A percentile compares a stretch with the other conserved stretches of the same genome.
Conservation (phyloP, 2,113 vertebrate genomes). For the Epinephelus lanceolatus region DNA sequence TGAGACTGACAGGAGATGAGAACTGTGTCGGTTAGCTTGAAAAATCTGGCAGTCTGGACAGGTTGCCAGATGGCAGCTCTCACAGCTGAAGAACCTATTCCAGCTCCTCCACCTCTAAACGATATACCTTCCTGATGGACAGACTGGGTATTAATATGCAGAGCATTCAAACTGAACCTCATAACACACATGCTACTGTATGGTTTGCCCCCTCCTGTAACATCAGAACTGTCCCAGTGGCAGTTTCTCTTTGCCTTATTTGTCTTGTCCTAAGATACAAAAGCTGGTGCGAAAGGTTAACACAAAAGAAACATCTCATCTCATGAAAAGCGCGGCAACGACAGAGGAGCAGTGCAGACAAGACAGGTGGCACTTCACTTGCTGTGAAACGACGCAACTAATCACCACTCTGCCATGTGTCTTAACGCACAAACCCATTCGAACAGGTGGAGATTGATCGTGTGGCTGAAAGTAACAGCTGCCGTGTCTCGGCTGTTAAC, state of each 20-base stretch:
- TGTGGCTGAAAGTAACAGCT: slow-evolving; percentile 70
- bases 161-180: slow-evolving; percentile 54
- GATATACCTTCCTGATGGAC: slow-evolving; percentile 44
- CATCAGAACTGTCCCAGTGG: slow-evolving; percentile 59
- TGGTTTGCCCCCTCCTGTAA: slow-evolving; percentile 45
- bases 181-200: slow-evolving; percentile 50
- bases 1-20: slow-evolving; percentile 30
- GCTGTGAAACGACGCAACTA: slow-evolving; percentile 74
- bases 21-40: slow-evolving; percentile 18
- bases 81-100: slow-evolving; percentile 39
- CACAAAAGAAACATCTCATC: slow-evolving; percentile 34
- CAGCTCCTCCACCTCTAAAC: slow-evolving; percentile 39
- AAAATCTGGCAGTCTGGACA: slow-evolving; percentile 5
- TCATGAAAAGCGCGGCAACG: slow-evolving; percentile 9
- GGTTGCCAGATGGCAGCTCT: slow-evolving; percentile 22
- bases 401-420: slow-evolving; percentile 70
- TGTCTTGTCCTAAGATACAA: slow-evolving; percentile 61
- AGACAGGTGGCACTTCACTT: slow-evolving; percentile 72
- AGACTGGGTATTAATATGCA: slow-evolving; percentile 62
- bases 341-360: slow-evolving; percentile 27
- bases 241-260: slow-evolving; percentile 80
- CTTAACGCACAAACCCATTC: slow-evolving; percentile 61
- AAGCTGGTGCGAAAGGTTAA: slow-evolving; percentile 39
- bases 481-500: slow-evolving; percentile 51
- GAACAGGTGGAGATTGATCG: slow-evolving; percentile 67